Conservation (phyloP, 2,113 vertebrate genomes). For the Cynocephalus volans region DNA sequence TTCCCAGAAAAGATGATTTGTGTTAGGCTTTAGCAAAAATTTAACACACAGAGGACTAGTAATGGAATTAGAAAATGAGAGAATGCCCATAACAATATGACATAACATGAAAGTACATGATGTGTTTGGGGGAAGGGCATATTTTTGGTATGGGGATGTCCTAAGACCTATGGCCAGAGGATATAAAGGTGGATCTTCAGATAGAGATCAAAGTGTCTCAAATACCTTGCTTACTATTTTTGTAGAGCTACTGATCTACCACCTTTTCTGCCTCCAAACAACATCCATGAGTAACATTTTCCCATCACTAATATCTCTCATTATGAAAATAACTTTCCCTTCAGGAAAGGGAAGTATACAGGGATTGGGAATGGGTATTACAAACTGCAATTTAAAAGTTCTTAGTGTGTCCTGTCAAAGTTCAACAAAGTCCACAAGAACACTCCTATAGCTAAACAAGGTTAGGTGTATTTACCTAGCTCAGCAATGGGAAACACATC, state of each 20-base stretch:
- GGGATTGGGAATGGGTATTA: background rate
- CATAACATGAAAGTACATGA: background rate
- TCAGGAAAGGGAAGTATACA: background rate
- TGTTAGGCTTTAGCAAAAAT: background rate
- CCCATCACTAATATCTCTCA: background rate
- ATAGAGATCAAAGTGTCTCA: background rate
- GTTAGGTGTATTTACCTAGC: background rate
- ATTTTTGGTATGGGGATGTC: background rate
- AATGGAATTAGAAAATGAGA: background rate
- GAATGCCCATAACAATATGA: background rate
- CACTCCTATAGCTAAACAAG: background rate
- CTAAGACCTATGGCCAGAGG: background rate
- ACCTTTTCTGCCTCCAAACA: background rate
- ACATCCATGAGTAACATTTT: background rate
- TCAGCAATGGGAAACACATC: background rate
- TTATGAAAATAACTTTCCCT: background rate
- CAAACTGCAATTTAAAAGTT: background rate
- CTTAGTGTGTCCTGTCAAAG: background rate
- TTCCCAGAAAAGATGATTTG: background rate
- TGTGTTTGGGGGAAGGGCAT: background rate
- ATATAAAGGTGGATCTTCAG: background rate
- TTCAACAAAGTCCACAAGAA: background rate
- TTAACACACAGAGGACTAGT: background rate
- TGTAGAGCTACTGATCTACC: background rate
- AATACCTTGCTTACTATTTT: background rate